Evolutionary conservation across 1,140 invertebrate species (phyloP).

Genomic region (Bactericera cockerelli): DNA sequence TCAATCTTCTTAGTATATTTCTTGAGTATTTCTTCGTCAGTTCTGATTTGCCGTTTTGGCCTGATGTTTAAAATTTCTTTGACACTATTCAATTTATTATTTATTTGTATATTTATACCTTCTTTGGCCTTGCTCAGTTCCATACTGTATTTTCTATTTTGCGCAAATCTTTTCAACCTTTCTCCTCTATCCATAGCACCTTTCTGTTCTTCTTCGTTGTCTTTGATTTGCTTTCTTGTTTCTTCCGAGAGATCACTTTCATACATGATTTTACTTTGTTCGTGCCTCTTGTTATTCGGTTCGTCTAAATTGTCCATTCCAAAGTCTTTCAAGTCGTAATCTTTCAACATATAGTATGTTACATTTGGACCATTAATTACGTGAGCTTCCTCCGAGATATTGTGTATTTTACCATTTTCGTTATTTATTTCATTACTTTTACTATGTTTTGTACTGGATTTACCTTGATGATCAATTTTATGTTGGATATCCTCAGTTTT

Average conservation of each 20-base stretch:
- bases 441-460: not conserved
- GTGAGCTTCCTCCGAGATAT: not conserved
- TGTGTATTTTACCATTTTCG: not conserved
- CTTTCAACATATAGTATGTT: not conserved
- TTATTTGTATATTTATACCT: too few relatives aligned
- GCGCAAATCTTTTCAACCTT: too few relatives aligned
- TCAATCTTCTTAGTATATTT: conserved; percentile 1
- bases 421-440: not conserved
- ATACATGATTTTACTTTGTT: not conserved
- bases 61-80: too few relatives aligned
- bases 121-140: too few relatives aligned
- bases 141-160: too few relatives aligned
- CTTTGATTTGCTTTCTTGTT: not conserved
- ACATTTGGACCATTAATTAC: not conserved
- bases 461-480: not conserved
- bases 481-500: not conserved
- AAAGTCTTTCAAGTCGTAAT: not conserved
- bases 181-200: too few relatives aligned
- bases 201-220: conserved; percentile 4
- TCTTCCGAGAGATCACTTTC: not conserved
- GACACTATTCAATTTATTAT: too few relatives aligned
- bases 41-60: not conserved
- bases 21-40: not conserved
- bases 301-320: not conserved
- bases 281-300: not conserved